Evolutionary conservation across 1,140 invertebrate genomes (phyloP), one percentile per base, ranked within the genome.

Genomic region (Brachionus paranguensis): DNA sequence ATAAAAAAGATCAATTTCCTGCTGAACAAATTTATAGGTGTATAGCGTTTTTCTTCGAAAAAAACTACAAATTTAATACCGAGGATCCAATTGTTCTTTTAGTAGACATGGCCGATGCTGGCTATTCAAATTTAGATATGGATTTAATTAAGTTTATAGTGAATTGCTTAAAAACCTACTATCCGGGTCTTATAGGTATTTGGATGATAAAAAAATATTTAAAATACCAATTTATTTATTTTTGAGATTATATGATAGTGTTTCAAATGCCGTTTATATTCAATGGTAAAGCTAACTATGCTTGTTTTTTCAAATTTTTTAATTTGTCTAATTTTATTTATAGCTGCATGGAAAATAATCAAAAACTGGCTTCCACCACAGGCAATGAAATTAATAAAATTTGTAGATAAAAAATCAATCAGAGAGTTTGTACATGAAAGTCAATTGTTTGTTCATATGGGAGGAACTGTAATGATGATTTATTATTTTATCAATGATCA

Each of bases 221-320:
- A 7, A 37, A 37, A 7, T 37, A 6, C 0, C 2, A 68, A 85
- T 85, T 84, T 89, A 93, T 94, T 68, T 33, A 0, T 33, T n/a
- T 68, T 88, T 89, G 95, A 84, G 97, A 95, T 88, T 95, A 95
- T 87, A 95, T 98, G 84, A 90, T 97, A 53, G 93, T 97, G 78
- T 95, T 92, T 89, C 95, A 98, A 88, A 95, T 98, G 94, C 94
- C 95, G 4, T 98, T 96, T 95, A 92, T 97, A 8, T 90, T 97
- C 79, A 96, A 94, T 88, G 93, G 93, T 94, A 91, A 91, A 27
- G 27, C 27, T 11, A 10, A 47, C 11, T 47, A 47, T 45, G 27
- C 6, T 55, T 45, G 0, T 33, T 33, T 20, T 33, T 5, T 7
- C 33, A 5, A 33, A 33, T 33, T 17, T 64, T 47, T 37, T 37